phyloP scores from a whole-genome alignment of 92 coral and sea anemone species.

The Zoanthus sociatus region DNA sequence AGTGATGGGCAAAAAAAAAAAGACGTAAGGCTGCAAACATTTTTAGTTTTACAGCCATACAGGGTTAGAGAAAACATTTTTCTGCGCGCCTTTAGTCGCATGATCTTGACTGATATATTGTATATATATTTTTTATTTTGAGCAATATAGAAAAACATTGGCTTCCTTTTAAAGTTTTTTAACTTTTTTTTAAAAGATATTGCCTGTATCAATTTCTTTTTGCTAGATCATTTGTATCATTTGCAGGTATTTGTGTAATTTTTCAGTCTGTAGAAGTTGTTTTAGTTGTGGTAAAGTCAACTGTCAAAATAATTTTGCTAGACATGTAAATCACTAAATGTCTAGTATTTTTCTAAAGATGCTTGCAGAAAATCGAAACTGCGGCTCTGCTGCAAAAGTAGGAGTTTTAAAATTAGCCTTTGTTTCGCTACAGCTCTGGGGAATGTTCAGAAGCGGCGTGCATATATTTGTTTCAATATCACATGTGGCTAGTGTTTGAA shows the following conservation, averaged over 20 bases:
- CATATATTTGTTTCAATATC: constrained; percentile 8
- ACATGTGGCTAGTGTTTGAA: background rate
- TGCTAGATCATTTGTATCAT: background rate
- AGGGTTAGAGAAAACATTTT: background rate
- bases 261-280: background rate
- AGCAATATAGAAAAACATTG: too few species aligned
- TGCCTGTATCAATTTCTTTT: background rate
- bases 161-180: too few species aligned
- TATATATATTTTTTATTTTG: too few species aligned
- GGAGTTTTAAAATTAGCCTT: background rate
- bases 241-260: too few species aligned
- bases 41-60: background rate
- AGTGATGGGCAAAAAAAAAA: background rate
- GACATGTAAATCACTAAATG: background rate
- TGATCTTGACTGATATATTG: background rate
- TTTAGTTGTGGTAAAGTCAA: background rate
- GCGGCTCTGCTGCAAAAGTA: background rate
- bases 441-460: background rate
- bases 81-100: background rate
- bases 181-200: too few species aligned
- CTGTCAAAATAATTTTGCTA: background rate
- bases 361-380: constrained; percentile 8
- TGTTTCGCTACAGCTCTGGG: constrained; percentile 15
- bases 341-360: background rate
- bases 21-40: background rate